A percentile compares a stretch with the other conserved stretches of the same genome.
phyloP scores from a whole-genome alignment of 2,113 vertebrate genomes.

The Ptilorrhoa leucosticta region DNA sequence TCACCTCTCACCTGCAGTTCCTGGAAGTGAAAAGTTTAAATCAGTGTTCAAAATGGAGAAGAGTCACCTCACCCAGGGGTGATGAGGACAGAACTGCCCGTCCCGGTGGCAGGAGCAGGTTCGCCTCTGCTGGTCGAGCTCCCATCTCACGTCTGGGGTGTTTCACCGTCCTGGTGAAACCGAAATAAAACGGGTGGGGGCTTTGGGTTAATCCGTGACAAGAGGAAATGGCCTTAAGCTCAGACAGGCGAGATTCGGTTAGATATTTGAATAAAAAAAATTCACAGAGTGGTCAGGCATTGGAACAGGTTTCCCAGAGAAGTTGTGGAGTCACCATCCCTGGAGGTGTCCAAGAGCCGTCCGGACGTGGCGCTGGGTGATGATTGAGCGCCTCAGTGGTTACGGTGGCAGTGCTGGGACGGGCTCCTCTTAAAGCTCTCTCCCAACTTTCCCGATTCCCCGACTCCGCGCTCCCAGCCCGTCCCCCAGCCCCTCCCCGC shows the following conservation, averaged over 20 bases:
- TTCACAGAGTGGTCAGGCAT: accelerated
- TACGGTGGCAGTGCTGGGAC: accelerated
- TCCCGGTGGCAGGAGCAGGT: background rate
- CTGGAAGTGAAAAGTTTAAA: background rate
- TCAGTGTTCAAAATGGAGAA: background rate
- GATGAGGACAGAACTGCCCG: accelerated
- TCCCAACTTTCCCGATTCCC: accelerated
- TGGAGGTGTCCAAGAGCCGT: accelerated
- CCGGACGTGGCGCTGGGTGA: background rate
- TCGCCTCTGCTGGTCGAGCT: accelerated
- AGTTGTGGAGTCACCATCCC: background rate
- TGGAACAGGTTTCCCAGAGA: background rate
- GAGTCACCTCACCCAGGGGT: accelerated
- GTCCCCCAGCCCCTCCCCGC: background rate
- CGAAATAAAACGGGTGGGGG: accelerated
- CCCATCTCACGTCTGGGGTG: too few species aligned
- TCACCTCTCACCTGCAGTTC: background rate
- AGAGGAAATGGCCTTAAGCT: background rate
- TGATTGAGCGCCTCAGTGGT: accelerated
- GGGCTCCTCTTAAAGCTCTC: background rate
- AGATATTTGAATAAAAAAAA: too few species aligned
- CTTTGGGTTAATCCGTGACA: background rate
- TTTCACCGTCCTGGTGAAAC: background rate
- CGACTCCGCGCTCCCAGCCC: background rate
- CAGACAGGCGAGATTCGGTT: background rate